Base-by-base conservation (phyloP, 2,797 vertebrate genomes). In the Lycodopsis pacificus region DNA sequence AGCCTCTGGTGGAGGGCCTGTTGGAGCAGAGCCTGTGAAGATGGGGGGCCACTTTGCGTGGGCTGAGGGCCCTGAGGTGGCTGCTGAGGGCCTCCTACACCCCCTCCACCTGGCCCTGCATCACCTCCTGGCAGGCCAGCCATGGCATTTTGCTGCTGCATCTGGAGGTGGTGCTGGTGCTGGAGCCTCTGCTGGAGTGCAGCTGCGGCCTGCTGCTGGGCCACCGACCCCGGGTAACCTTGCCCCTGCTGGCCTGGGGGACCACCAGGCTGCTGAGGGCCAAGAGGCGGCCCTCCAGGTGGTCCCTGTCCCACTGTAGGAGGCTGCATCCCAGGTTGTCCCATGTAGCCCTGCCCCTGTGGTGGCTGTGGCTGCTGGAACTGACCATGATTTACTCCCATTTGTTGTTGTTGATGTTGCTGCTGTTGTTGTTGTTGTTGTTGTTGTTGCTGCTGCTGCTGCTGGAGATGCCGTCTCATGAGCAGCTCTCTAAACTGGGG, bases 401-500 rank as follows among this genome's bases (percentile, higher is more conserved):
- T 96, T 66, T 97, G 97, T 22, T 96, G 95, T 0, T 92, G 90
- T 3, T 93, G 92, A 5, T 95, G 95, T 1, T 95, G 95, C 1
- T 96, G 95, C 10, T 96, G 96, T 1, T 96, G 96, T 5, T 95
- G 95, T 4, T 96, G 96, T 25, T 96, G 96, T 1, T 96, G 96
- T 5, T 95, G n/a, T n/a, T n/a, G n/a, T n/a, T n/a, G n/a, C 9
- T 95, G 94, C 0, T 91, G 88, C 0, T 92, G 95, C 20, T 96
- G 96, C 71, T 96, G 95, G 61, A 92, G 85, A 30, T 96, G 95
- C 20, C 96, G 94, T 76, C 97, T 96, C 91, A 99, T 92, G 11
- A 99, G 82, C 65, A 97, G 81, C 72, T 99, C 97, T 93, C 97
- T 95, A 65, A 97, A 97, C 83, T 99, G 97, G 3, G 96, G 96